These are phyloP conservation scores for Forbesichthys papilliferus DNA, from an alignment of 2,113 vertebrate genomes.

Conservation along the genomic window DNA sequence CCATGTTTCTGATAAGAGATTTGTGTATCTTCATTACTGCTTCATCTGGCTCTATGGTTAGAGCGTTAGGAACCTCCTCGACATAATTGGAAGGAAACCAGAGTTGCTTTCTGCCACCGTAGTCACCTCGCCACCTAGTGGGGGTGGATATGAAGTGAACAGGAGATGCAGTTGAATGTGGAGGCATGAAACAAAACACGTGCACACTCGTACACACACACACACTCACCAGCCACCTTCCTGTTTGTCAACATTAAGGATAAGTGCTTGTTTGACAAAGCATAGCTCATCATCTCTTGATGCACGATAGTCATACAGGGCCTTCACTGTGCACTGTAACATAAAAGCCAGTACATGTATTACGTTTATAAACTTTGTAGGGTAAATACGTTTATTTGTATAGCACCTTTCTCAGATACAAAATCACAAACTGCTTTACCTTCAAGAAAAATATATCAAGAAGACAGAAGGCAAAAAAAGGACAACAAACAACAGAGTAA, in stretches of 20 bases:
- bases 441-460: too few relatives aligned
- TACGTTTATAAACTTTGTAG: too few relatives aligned
- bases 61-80: slow-evolving; percentile 72
- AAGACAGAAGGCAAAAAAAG: too few relatives aligned
- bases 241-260: slow-evolving; percentile 85
- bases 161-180: neutral
- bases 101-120: slow-evolving; percentile 79
- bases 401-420: too few relatives aligned
- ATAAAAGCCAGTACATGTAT: neutral
- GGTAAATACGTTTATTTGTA: too few relatives aligned
- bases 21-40: slow-evolving; percentile 25
- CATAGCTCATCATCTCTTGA: slow-evolving; percentile 88
- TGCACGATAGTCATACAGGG: slow-evolving; percentile 85
- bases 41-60: slow-evolving; percentile 63
- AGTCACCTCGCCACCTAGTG: slow-evolving; percentile 76
- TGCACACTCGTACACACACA: neutral
- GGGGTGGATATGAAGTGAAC: neutral
- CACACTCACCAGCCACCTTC: slow-evolving; percentile 83
- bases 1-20: neutral
- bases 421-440: too few relatives aligned
- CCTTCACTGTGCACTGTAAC: slow-evolving; percentile 83
- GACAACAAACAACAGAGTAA: too few relatives aligned
- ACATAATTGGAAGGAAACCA: slow-evolving; percentile 82
- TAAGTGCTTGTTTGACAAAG: slow-evolving; percentile 87
- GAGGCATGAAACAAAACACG: neutral